Base-by-base conservation (phyloP, 30 jellyfish, hydroid and myxozoan species). In the Nemopilema nomurai region DNA sequence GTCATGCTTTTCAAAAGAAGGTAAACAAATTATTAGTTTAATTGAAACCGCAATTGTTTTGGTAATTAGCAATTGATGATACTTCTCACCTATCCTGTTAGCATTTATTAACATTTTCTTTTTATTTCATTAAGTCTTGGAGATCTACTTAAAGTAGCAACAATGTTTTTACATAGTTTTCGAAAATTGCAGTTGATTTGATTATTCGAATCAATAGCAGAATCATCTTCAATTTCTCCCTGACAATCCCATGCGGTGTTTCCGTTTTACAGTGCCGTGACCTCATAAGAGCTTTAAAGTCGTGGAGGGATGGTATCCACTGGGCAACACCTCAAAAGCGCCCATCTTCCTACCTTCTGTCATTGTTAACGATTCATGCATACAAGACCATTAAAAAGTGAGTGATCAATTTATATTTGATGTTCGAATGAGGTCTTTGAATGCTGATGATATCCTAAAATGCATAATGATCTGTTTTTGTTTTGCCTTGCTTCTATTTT, bases 201-300 rank as follows among this genome's bases (percentile, higher is more conserved):
- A n/a, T n/a, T n/a, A n/a, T n/a, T n/a, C n/a, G n/a, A n/a, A n/a
- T n/a, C n/a, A n/a, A n/a, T 28, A 26, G 30, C 77, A 49, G 29
- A 16, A 26, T 0, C 29, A 19, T 33, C 27, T 75, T 28, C 33
- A n/a, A n/a, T n/a, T n/a, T n/a, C n/a, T n/a, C n/a, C n/a, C n/a
- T n/a, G n/a, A n/a, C n/a, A n/a, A 7, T 62, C n/a, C 50, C 0
- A 29, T 3, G 27, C 1, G 8, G 0, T 1, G 18, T 16, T 72
- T 41, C 16, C 24, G 19, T 9, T 6, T 72, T 83, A n/a, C 77
- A 93, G 98, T 93, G 98, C 89, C 89, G 86, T 64, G 97, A 94
- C 53, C 76, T 94, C 27, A 89, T 94, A 57, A 70, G 98, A 8
- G 74, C 89, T 16, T 89, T 93, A 18, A 93, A 93, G 68, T 26